Percentiles rank a stretch among this genome's conserved stretches.
Conservation (phyloP, 2,113 vertebrate species). For the Trachemys scripta region DNA sequence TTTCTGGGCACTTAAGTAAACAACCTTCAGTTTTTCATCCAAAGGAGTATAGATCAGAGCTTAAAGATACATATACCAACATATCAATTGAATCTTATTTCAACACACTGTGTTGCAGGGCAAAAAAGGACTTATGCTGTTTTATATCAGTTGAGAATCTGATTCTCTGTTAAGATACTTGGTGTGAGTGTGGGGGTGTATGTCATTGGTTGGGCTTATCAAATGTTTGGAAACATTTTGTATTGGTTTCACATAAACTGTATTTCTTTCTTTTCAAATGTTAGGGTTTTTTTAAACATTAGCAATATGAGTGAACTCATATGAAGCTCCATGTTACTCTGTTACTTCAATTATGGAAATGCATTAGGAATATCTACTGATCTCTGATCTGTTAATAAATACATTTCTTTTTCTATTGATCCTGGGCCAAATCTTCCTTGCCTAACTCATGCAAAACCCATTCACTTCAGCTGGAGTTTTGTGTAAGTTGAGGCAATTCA, state of each 20-base stretch:
- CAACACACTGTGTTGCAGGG: background rate
- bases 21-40: background rate
- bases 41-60: background rate
- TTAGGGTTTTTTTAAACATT: background rate
- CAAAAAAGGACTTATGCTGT: background rate
- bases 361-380: background rate
- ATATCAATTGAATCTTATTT: background rate
- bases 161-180: background rate
- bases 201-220: background rate
- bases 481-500: slow-evolving; percentile 23
- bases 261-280: background rate
- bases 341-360: background rate
- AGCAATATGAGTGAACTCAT: background rate
- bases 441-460: slow-evolving; percentile 35
- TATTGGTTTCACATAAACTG: background rate
- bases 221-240: background rate
- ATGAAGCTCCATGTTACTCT: background rate
- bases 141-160: background rate
- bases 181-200: background rate
- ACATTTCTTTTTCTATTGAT: background rate
- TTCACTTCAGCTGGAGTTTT: background rate
- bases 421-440: slow-evolving; percentile 54
- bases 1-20: background rate
- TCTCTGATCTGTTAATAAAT: slow-evolving; percentile 6
- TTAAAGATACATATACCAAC: background rate